phyloP scores from a whole-genome alignment of 2,113 vertebrate genomes.

The Sebastes schlegelii region DNA sequence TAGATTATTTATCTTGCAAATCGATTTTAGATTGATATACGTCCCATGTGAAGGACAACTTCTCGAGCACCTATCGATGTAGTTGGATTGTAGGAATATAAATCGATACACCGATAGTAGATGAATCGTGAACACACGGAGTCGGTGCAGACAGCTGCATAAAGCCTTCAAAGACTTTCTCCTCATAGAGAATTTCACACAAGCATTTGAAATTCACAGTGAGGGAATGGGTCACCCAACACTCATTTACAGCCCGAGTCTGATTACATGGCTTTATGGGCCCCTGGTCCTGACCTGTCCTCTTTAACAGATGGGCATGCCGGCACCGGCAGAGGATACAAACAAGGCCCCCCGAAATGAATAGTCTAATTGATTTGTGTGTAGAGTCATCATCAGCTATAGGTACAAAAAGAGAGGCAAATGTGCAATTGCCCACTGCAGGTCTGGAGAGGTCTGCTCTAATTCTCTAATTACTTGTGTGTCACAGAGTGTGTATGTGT shows the following conservation, averaged over 20 bases:
- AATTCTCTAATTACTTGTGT: background rate
- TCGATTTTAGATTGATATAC: too few relatives aligned
- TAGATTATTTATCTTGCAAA: too few relatives aligned
- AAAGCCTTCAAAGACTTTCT: conserved; percentile 9
- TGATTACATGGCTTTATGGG: conserved; percentile 22
- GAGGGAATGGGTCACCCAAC: background rate
- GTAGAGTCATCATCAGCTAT: conserved; percentile 19
- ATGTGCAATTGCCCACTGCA: conserved; percentile 26
- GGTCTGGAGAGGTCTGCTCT: conserved; percentile 9
- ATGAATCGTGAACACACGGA: too few relatives aligned
- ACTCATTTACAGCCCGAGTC: conserved; percentile 19
- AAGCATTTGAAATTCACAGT: conserved; percentile 12
- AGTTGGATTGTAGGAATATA: too few relatives aligned
- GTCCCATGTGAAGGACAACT: too few relatives aligned
- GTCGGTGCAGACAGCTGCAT: background rate
- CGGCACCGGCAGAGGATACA: conserved; percentile 11
- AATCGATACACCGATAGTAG: too few relatives aligned
- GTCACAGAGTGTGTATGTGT: background rate
- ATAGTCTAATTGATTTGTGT: conserved; percentile 46
- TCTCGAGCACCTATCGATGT: too few relatives aligned
- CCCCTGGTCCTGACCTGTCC: conserved; percentile 6
- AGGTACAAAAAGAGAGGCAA: conserved; percentile 17
- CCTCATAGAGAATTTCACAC: conserved; percentile 2
- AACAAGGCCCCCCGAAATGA: conserved; percentile 7
- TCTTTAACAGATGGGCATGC: conserved; percentile 15